These are phyloP conservation scores for Cryptotis parvus DNA, from an alignment of 2,113 vertebrate genomes.

Conservation along the genomic window DNA sequence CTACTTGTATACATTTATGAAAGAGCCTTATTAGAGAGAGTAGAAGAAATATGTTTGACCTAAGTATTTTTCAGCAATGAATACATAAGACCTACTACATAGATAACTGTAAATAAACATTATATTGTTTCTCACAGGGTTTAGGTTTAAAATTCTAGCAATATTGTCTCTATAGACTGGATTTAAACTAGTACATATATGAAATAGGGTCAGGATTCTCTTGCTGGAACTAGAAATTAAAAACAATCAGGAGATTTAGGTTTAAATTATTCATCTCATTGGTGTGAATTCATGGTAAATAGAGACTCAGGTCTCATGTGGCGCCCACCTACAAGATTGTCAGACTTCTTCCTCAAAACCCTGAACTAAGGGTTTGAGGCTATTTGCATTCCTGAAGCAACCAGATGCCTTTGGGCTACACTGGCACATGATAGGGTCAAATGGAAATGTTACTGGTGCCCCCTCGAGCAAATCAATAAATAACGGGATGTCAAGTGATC, in stretches of 20 bases:
- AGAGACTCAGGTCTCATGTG: no score
- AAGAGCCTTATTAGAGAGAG: neutral
- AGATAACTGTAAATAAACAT: neutral
- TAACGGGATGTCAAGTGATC: no score
- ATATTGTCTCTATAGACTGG: neutral
- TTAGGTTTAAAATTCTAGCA: neutral
- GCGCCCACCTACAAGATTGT: no score
- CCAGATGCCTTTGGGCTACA: no score
- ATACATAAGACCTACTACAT: neutral
- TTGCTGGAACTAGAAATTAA: neutral
- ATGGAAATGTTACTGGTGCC: no score
- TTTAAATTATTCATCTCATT: neutral
- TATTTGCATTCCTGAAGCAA: no score
- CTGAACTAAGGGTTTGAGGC: no score
- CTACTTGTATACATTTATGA: neutral
- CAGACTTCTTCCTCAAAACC: no score
- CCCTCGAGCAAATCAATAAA: no score
- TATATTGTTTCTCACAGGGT: neutral
- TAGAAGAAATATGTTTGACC: neutral
- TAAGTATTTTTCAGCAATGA: neutral
- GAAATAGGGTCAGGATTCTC: neutral
- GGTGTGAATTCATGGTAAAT: neutral
- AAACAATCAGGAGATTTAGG: neutral
- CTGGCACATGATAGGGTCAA: no score
- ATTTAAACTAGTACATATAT: neutral